Evolutionary conservation across 2,888 invertebrate genomes (phyloP).

Genomic region (Halocaridina rubra): DNA sequence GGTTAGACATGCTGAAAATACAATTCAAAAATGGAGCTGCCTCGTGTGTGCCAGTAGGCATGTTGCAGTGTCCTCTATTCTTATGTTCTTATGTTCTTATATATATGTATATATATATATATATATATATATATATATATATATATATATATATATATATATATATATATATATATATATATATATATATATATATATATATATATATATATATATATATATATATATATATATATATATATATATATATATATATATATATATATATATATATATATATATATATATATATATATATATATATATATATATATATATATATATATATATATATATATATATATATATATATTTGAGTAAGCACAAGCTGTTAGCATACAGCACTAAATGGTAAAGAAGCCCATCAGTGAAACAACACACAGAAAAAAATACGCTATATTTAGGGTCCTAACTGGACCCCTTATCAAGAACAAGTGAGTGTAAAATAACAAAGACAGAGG

Average conservation of each 20-base stretch:
- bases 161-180: not conserved
- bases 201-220: not conserved
- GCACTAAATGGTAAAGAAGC: too few relatives aligned
- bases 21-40: too few relatives aligned
- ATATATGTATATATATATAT: not conserved
- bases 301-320: not conserved
- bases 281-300: not conserved
- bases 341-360: too few relatives aligned
- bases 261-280: conserved; percentile 6
- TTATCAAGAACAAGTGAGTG: too few relatives aligned
- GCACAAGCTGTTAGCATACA: too few relatives aligned
- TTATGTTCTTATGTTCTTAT: not conserved
- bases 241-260: not conserved
- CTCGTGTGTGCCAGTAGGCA: too few relatives aligned
- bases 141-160: not conserved
- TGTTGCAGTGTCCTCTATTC: too few relatives aligned
- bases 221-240: not conserved
- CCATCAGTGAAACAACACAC: too few relatives aligned
- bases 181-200: not conserved
- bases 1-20: too few relatives aligned
- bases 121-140: not conserved
- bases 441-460: too few relatives aligned
- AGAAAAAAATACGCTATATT: too few relatives aligned
- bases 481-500: too few relatives aligned
- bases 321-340: not conserved